phyloP scores from a whole-genome alignment of 1,140 invertebrate genomes.

The Drosophila tsacasi region DNA sequence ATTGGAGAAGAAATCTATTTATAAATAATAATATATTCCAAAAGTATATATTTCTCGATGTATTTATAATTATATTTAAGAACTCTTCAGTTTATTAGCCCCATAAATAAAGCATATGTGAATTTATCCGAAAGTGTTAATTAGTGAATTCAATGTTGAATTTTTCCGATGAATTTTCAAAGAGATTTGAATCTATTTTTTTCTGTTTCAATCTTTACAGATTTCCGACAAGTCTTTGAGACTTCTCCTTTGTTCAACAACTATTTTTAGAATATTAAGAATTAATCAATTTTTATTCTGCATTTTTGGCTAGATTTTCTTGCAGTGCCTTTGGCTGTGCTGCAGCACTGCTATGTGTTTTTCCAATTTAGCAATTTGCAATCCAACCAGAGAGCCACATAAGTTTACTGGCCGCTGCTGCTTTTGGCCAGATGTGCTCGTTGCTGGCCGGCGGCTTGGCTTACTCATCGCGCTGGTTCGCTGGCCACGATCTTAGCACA shows the following conservation, averaged over 20 bases:
- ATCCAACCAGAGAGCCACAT: conserved; percentile 68
- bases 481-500: conserved; percentile 71
- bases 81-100: neutral
- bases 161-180: too few relatives aligned
- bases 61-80: neutral
- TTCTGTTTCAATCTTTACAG: too few relatives aligned
- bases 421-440: conserved; percentile 72
- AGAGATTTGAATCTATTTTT: too few relatives aligned
- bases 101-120: fast-evolving
- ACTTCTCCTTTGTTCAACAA: neutral
- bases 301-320: neutral
- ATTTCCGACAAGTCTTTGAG: too few relatives aligned
- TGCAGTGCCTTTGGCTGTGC: conserved; percentile 14
- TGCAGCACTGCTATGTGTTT: conserved; percentile 50
- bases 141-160: neutral
- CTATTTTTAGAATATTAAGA: neutral
- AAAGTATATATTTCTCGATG: neutral
- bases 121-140: neutral
- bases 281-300: too few relatives aligned
- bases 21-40: neutral
- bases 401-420: conserved; percentile 59
- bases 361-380: conserved; percentile 73
- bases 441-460: conserved; percentile 34
- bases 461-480: conserved; percentile 75
- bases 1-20: neutral